Conservation (phyloP, 37 sponge, comb jelly and placozoan species). For the Crambe crambe region DNA sequence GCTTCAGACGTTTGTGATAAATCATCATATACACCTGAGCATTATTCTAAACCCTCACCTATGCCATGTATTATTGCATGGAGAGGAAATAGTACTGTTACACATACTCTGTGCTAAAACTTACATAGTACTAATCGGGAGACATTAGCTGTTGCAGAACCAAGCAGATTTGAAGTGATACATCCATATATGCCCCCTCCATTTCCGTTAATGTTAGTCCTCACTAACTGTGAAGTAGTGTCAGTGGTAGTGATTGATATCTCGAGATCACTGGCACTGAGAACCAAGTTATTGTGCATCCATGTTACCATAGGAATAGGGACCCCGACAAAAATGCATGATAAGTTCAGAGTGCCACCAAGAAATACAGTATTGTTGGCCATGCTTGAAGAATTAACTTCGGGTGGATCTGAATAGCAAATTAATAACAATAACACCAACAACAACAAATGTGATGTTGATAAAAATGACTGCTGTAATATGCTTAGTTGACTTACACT, state of each 20-base stretch:
- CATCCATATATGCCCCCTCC: conserved; percentile 21
- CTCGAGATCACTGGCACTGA: not conserved
- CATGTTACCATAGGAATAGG: conserved; percentile 34
- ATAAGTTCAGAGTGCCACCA: not conserved
- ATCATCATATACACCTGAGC: no score
- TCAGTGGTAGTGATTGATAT: not conserved
- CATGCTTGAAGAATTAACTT: no score
- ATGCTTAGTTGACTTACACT: no score
- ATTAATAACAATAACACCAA: no score
- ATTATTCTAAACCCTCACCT: no score
- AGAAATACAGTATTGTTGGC: no score
- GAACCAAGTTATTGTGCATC: not conserved
- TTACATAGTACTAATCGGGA: not conserved
- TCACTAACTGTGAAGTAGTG: not conserved
- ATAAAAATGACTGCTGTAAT: no score
- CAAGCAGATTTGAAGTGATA: conserved; percentile 16
- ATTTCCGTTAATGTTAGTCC: not conserved
- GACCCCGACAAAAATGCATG: conserved; percentile 24
- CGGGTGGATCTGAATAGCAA: not conserved
- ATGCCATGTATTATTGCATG: no score
- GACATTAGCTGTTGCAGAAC: not conserved
- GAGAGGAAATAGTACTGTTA: not conserved
- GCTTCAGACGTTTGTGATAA: no score
- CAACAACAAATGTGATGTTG: no score
- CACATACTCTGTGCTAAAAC: not conserved